Base-by-base conservation (phyloP, 1,140 invertebrate genomes). In the Ditylenchus dipsaci region DNA sequence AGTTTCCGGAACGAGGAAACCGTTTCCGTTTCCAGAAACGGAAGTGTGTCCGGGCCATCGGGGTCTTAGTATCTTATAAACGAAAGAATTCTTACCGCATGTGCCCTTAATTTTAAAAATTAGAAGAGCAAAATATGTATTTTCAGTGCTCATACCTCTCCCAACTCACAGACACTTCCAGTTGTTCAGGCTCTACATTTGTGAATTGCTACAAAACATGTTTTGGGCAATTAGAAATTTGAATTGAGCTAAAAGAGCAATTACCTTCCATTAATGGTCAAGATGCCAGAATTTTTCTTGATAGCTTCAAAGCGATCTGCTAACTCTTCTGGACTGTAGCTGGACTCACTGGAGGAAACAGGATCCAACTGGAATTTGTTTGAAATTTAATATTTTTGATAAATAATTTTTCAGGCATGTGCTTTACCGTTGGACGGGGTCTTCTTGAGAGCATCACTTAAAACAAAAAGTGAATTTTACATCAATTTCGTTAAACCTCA, bases 201-300 rank as follows among this genome's bases (percentile, higher is more conserved):
- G 38, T 29, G 47, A 75, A 76, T 53, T 21, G n/a, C 49, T 53
- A 11, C 3, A 38, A 38, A 38, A 5, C n/a, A n/a, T n/a, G n/a
- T 38, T 38, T 38, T 38, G 3, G 33, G 3, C 11, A 11, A 38
- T 38, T 38, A 38, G n/a, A n/a, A n/a, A n/a, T n/a, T n/a, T n/a
- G n/a, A n/a, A n/a, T n/a, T n/a, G n/a, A n/a, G n/a, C n/a, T n/a
- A n/a, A n/a, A n/a, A n/a, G n/a, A n/a, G 23, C 3, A 53, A 19
- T 21, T 42, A 67, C 45, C 67, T 33, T 19, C 75, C 75, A 21
- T 64, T 60, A 30, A 76, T 75, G n/a, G 29, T 66, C 19, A 76
- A 56, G 9, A 53, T 53, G 3, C 74, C 74, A 1, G 74, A 76
- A 33, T 67, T 63, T 60, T 71, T 57, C 27, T 72, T n/a, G 27